Evolutionary conservation across 92 coral and sea anemone genomes (phyloP).

Genomic region (Desmophyllum pertusum): DNA sequence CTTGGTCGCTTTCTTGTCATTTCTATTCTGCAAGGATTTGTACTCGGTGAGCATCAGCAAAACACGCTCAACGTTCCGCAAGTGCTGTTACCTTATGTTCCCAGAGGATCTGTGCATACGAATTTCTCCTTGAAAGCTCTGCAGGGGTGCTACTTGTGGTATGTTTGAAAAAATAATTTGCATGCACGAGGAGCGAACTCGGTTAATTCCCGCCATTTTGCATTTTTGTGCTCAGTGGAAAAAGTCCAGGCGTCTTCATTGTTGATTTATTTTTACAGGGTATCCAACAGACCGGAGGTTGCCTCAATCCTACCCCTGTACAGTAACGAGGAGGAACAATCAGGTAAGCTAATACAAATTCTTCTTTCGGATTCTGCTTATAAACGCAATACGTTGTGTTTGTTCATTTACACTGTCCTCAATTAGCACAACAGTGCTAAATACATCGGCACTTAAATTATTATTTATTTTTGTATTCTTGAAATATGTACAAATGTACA

Average conservation of each 20-base stretch:
- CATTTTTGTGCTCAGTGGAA: neutral
- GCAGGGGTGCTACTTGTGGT: conserved; percentile 94
- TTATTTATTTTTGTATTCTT: too few species aligned
- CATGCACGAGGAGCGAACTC: neutral
- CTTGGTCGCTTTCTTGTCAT: conserved; percentile 3
- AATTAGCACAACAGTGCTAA: too few species aligned
- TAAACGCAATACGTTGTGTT: neutral
- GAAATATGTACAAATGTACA: too few species aligned
- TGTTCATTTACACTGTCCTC: neutral
- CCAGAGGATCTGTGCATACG: conserved; percentile 90
- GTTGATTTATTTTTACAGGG: conserved; percentile 47
- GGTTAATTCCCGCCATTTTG: conserved; percentile 13
- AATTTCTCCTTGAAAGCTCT: conserved; percentile 89
- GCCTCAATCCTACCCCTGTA: conserved; percentile 80
- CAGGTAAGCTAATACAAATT: conserved; percentile 45
- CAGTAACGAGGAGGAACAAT: conserved; percentile 53
- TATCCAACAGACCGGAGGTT: conserved; percentile 92
- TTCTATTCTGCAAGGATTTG: conserved; percentile 25
- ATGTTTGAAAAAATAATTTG: neutral
- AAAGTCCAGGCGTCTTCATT: neutral
- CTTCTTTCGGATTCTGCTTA: neutral
- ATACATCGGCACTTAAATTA: neutral
- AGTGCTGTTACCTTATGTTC: conserved; percentile 82
- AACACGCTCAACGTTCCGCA: conserved; percentile 86
- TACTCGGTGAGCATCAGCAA: conserved; percentile 69